A percentile compares a stretch with the other conserved stretches of the same genome.
Evolutionary conservation across 2,797 vertebrate species (phyloP).

Genomic region (Cyclura pinguis): DNA sequence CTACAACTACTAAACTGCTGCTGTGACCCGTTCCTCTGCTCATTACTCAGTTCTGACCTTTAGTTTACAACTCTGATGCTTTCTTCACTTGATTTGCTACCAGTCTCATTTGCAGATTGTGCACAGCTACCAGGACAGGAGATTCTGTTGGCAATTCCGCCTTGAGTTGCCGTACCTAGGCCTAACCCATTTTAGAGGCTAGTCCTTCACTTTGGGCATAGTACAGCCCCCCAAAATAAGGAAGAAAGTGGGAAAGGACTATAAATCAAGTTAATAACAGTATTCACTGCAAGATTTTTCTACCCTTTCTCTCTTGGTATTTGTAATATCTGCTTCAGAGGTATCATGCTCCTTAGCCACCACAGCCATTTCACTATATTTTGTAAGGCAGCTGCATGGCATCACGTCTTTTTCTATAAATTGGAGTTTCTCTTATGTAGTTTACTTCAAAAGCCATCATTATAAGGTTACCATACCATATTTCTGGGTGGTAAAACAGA

Average conservation of each 20-base stretch:
- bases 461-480: slow-evolving; percentile 22
- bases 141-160: background rate
- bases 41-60: background rate
- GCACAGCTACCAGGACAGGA: background rate
- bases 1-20: too few species aligned
- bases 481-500: slow-evolving; percentile 12
- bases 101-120: background rate
- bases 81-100: background rate
- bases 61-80: background rate
- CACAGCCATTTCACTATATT: slow-evolving; percentile 10
- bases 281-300: background rate
- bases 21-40: background rate
- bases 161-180: background rate
- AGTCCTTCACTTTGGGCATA: background rate
- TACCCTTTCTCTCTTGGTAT: background rate
- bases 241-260: background rate
- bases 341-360: slow-evolving; percentile 24
- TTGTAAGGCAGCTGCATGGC: slow-evolving; percentile 8
- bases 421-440: background rate
- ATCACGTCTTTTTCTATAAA: slow-evolving; percentile 36
- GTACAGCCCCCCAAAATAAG: background rate
- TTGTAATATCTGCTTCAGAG: slow-evolving; percentile 3
- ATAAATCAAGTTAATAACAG: background rate
- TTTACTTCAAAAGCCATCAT: slow-evolving; percentile 35
- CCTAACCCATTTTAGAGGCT: background rate